Conservation (phyloP, 2,797 vertebrate genomes). For the Coracias cyanogaster region DNA sequence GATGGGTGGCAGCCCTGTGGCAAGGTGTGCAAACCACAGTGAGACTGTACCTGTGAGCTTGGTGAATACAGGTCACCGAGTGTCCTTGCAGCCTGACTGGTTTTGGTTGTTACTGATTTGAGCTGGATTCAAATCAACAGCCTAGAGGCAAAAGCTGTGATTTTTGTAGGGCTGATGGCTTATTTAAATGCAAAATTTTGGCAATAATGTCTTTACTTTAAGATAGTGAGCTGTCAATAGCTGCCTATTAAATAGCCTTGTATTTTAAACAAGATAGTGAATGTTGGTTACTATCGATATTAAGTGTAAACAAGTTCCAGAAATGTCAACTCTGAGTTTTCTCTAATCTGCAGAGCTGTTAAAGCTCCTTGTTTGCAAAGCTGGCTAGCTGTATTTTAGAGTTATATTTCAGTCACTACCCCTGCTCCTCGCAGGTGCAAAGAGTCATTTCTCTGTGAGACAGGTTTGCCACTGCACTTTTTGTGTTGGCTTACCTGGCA, state of each 20-base stretch:
- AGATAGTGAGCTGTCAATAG: constrained; percentile 13
- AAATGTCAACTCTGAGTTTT: not conserved
- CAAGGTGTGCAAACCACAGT: rapidly evolving
- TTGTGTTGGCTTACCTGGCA: not conserved
- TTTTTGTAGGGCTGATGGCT: not conserved
- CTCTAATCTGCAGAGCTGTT: not conserved
- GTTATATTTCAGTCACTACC: not conserved
- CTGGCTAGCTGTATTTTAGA: not conserved
- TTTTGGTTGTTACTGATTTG: not conserved
- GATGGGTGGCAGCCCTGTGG: not conserved
- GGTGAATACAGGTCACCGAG: rapidly evolving
- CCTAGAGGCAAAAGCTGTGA: not conserved
- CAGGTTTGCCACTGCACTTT: not conserved
- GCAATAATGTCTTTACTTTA: not conserved
- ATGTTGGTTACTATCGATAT: not conserved
- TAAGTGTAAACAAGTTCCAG: constrained; percentile 17
- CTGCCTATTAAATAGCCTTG: constrained; percentile 9
- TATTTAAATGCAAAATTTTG: constrained; percentile 14
- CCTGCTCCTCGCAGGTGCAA: not conserved
- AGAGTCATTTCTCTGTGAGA: not conserved
- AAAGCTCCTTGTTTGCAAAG: not conserved
- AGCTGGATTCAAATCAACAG: not conserved
- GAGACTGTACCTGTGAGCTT: not conserved
- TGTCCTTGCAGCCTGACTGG: not conserved
- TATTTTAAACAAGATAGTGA: constrained; percentile 20